phyloP scores from a whole-genome alignment of 2,888 invertebrate genomes.

The Plusia festucae region DNA sequence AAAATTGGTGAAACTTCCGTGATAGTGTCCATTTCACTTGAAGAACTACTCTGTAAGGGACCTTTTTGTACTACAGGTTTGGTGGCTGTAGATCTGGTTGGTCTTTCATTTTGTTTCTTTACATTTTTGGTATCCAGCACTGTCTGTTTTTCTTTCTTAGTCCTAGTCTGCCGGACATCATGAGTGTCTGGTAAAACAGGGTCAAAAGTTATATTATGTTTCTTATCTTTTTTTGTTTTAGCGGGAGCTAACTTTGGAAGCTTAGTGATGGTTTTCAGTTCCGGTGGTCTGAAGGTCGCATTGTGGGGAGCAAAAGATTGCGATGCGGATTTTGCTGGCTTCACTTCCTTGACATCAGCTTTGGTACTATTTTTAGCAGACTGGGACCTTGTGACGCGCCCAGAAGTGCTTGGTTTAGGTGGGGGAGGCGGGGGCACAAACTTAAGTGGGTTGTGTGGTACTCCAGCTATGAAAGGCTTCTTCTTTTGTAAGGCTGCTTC shows the following conservation, averaged over 20 bases:
- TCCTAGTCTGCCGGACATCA: slow-evolving; percentile 41
- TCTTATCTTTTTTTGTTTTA: slow-evolving; percentile 58
- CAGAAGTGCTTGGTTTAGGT: slow-evolving; percentile 74
- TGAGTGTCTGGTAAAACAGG: slow-evolving; percentile 57
- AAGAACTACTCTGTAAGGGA: slow-evolving; percentile 53
- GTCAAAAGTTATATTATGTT: slow-evolving; percentile 62
- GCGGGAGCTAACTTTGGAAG: slow-evolving; percentile 63
- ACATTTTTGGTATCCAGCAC: slow-evolving; percentile 34
- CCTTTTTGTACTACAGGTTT: slow-evolving; percentile 42
- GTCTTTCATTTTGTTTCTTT: slow-evolving; percentile 41
- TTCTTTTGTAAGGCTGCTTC: slow-evolving; percentile 70
- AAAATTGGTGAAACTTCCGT: slow-evolving; percentile 40
- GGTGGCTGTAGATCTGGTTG: slow-evolving; percentile 47
- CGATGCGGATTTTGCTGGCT: slow-evolving; percentile 25
- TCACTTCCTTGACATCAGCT: slow-evolving; percentile 38
- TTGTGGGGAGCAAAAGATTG: slow-evolving; percentile 88
- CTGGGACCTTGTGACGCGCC: slow-evolving; percentile 80
- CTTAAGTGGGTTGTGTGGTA: slow-evolving; percentile 68
- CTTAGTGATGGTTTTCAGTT: slow-evolving; percentile 61
- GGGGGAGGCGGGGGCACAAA: slow-evolving; percentile 79
- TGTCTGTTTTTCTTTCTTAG: slow-evolving; percentile 34
- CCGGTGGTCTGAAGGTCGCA: slow-evolving; percentile 87
- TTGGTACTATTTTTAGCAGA: slow-evolving; percentile 51
- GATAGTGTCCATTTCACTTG: slow-evolving; percentile 57
- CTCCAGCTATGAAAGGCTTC: slow-evolving; percentile 80